Evolutionary conservation across 2,888 invertebrate species (phyloP).

Genomic region (Aphidius colemani): DNA sequence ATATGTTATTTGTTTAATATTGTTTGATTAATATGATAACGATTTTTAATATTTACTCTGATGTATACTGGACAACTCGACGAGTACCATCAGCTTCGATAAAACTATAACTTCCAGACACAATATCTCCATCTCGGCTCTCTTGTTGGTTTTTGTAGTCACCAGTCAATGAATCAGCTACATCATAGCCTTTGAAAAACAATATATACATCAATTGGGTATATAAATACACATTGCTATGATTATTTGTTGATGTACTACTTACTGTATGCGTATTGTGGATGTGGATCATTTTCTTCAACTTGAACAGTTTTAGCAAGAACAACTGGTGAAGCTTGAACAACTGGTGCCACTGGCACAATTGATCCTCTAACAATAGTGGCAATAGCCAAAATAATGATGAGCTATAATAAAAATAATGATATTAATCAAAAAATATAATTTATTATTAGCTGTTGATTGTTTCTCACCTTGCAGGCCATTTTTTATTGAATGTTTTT

Average conservation of each 20-base stretch:
- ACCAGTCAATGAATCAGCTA: slow-evolving; percentile 50
- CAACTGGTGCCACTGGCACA: slow-evolving; percentile 40
- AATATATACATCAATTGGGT: too few species aligned
- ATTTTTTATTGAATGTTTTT: slow-evolving; percentile 44
- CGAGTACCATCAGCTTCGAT: slow-evolving; percentile 54
- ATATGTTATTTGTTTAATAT: too few species aligned
- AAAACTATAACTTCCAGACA: slow-evolving; percentile 52
- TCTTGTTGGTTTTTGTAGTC: slow-evolving; percentile 55
- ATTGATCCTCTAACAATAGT: slow-evolving; percentile 62
- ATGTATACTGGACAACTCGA: slow-evolving; percentile 52
- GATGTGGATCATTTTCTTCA: slow-evolving; percentile 49
- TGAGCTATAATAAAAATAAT: slow-evolving; percentile 42
- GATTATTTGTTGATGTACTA: too few species aligned
- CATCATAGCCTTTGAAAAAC: slow-evolving; percentile 41
- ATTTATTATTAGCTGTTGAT: background rate
- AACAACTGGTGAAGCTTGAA: slow-evolving; percentile 25
- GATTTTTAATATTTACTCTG: slow-evolving; percentile 38
- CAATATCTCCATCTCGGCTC: slow-evolving; percentile 50
- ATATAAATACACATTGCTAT: too few species aligned
- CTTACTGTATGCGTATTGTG: slow-evolving; percentile 49
- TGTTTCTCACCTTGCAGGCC: slow-evolving; percentile 46
- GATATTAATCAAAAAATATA: background rate
- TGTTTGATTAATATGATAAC: too few species aligned
- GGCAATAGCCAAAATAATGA: slow-evolving; percentile 54
- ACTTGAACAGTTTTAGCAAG: slow-evolving; percentile 41